phyloP scores from a whole-genome alignment of 2,888 invertebrate genomes.

The Yponomeuta evonymella region DNA sequence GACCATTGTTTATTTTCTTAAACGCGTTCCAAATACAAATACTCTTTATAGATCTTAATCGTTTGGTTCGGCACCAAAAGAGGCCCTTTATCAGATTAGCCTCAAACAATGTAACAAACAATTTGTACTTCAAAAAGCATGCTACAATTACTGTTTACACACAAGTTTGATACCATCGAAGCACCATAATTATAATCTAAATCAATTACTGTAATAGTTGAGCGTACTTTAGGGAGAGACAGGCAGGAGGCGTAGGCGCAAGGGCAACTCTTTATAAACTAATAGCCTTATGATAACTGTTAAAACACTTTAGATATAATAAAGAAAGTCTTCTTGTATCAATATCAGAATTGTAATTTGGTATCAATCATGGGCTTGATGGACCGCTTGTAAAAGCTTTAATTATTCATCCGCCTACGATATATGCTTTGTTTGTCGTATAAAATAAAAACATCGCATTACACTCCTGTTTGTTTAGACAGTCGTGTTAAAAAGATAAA shows the following conservation, averaged over 20 bases:
- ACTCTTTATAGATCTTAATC: constrained; percentile 34
- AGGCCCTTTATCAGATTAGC: constrained; percentile 13
- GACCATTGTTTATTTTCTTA: background rate
- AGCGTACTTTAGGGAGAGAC: constrained; percentile 7
- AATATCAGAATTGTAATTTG: constrained; percentile 29
- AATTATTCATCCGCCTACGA: constrained; percentile 7
- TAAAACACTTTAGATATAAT: constrained; percentile 67
- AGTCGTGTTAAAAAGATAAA: background rate
- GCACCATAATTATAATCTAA: constrained; percentile 61
- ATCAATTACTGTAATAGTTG: constrained; percentile 64
- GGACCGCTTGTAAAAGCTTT: constrained; percentile 2
- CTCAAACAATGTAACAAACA: constrained; percentile 12
- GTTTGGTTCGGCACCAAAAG: constrained; percentile 21
- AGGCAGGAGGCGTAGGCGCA: constrained; percentile 47
- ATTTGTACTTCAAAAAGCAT: constrained; percentile 9
- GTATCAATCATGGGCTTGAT: constrained; percentile 5
- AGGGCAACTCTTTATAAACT: constrained; percentile 47
- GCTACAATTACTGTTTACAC: constrained; percentile 47
- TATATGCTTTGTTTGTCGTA: background rate
- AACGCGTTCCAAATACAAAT: constrained; percentile 18
- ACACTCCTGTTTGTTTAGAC: too few relatives aligned
- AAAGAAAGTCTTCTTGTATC: constrained; percentile 47
- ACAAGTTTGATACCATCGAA: constrained; percentile 46
- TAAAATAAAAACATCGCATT: background rate
- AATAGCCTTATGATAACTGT: constrained; percentile 62